These are phyloP conservation scores for Hipposideros armiger DNA, from an alignment of 2,113 vertebrate genomes.

Conservation along the genomic window DNA sequence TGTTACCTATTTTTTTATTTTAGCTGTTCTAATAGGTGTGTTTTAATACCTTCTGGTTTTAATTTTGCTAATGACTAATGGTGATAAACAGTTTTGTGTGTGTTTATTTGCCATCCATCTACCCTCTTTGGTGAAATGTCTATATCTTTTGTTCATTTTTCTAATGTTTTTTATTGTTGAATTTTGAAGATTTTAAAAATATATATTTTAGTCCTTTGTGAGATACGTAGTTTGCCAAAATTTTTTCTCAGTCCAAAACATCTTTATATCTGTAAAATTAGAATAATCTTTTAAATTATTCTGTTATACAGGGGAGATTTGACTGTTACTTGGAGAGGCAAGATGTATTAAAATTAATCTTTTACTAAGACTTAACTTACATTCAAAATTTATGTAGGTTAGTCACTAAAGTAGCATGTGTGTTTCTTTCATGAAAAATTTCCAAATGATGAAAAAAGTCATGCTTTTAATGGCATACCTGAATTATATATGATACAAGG, in stretches of 20 bases:
- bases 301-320: not conserved
- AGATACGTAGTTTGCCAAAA: not conserved
- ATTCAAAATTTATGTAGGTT: not conserved
- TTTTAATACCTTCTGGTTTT: not conserved
- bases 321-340: not conserved
- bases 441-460: not conserved
- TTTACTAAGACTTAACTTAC: constrained; percentile 38
- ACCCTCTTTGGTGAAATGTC: not conserved
- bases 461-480: not conserved
- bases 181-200: not conserved
- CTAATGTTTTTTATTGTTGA: not conserved
- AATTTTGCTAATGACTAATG: not conserved
- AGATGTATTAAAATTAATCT: not conserved
- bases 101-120: not conserved
- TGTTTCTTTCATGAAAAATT: not conserved
- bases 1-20: not conserved
- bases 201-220: not conserved
- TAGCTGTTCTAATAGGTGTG: not conserved
- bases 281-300: not conserved
- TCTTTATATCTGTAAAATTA: not conserved
- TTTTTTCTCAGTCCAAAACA: not conserved
- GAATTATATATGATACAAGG: not conserved
- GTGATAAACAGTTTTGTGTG: not conserved
- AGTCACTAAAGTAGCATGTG: not conserved
- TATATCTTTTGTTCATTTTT: not conserved